Conservation (phyloP, 2,113 vertebrate genomes). For the Sylvilagus bachmani region DNA sequence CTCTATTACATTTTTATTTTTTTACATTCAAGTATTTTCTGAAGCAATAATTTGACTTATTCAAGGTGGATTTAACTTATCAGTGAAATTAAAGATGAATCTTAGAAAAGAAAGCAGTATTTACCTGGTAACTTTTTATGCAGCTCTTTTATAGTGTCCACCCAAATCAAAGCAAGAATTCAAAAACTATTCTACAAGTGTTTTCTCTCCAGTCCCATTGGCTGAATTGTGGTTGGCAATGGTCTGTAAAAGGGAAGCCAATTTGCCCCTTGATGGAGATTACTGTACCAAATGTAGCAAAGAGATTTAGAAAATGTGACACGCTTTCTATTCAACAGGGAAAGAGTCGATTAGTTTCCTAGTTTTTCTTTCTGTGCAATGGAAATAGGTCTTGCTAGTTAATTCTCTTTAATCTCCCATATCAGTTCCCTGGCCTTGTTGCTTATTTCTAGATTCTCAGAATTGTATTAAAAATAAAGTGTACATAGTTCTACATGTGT, state of each 20-base stretch:
- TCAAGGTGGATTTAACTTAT: neutral
- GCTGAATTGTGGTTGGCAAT: slow-evolving; percentile 82
- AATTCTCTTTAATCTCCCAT: slow-evolving; percentile 62
- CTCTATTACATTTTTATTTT: neutral
- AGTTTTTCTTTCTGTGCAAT: slow-evolving; percentile 53
- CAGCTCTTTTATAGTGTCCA: slow-evolving; percentile 51
- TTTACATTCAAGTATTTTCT: neutral
- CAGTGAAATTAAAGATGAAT: neutral
- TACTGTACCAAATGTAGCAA: slow-evolving; percentile 86
- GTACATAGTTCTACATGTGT: neutral
- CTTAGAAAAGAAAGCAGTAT: neutral
- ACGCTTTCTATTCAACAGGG: slow-evolving; percentile 60
- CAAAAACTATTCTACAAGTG: slow-evolving; percentile 73
- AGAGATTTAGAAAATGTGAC: slow-evolving; percentile 84
- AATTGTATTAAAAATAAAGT: slow-evolving; percentile 4
- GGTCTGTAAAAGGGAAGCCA: slow-evolving; percentile 85
- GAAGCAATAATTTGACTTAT: neutral
- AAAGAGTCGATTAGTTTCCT: slow-evolving; percentile 75
- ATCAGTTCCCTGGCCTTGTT: slow-evolving; percentile 35
- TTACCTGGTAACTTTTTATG: slow-evolving; percentile 51
- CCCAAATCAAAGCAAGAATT: slow-evolving; percentile 72
- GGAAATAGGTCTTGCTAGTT: slow-evolving; percentile 73
- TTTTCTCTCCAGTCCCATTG: slow-evolving; percentile 79
- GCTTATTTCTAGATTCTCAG: slow-evolving; percentile 42
- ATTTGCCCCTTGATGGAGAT: slow-evolving; percentile 86